Base-by-base conservation (phyloP, 2,888 invertebrate species). In the Ariolimax columbianus region DNA sequence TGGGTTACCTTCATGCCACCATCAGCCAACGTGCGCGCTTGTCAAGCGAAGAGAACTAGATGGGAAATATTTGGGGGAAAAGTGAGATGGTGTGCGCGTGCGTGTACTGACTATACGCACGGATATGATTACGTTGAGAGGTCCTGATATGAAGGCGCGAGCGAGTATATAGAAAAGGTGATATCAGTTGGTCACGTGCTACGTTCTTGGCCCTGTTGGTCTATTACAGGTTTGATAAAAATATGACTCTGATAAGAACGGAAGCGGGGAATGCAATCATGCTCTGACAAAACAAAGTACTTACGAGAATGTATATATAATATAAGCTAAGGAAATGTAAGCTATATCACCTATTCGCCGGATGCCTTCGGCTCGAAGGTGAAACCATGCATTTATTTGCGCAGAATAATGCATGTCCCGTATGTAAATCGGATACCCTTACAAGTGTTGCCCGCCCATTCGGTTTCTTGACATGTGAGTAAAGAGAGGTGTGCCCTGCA, bases 191-290 rank as follows among this genome's bases (percentile, higher is more conserved):
- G 36, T 38, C 70, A 36, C 11, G 70, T 36, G 38, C 36, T 70
- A 36, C 36, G 36, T 70, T 36, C 33, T 70, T 70, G 36, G 36
- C 19, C 3, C 7, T 9, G 70, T 38, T 36, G 2, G 38, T 38
- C 70, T 70, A 70, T 70, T 70, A 70, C 38, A 38, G 70, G 3
- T 70, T 33, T 70, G 70, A 70, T 70, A 36, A 36, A 70, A 38
- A 38, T 38, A 38, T 9, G 70, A 7, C 36, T 3, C 36, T 36
- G 19, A 23, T 55, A 9, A 17, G 19, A 36, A 70, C 38, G 70
- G 23, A 70, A 6, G 63, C n/a, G 36, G 14, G 70, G 70, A 70
- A 63, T 63, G 63, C n/a, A 9, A 7, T 7, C 9, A 14, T 23
- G 70, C 36, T 70, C 38, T 70, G 70, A 38, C 36, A 70, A 36